Base-by-base conservation (phyloP, 64 coral and sea anemone species). In the Montipora cactus region DNA sequence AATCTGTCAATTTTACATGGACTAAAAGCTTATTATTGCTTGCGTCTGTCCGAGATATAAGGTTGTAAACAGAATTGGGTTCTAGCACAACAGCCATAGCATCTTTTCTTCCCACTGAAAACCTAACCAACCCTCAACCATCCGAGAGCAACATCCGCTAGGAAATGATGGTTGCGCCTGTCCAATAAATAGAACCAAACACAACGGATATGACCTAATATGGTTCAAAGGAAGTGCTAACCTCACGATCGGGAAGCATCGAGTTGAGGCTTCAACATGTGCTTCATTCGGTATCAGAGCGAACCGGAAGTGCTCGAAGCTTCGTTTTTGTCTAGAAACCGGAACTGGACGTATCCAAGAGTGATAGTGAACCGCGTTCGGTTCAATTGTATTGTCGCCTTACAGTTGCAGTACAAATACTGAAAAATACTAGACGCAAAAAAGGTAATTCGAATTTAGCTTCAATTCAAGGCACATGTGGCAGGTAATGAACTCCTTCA, bases 1-100 rank as follows among this genome's bases (percentile, higher is more conserved):
- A 98, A 79, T 98, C 96, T 12, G 96, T 98, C 45, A 98, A 51
- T 91, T 98, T 98, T 44, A 98, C 96, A 70, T 98, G 96, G 74
- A 92, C 58, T 64, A 98, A 75, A 49, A 95, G 77, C 49, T 92
- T 98, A 4, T 94, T 74, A 66, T 95, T 53, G 55, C 21, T 79
- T 72, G 92, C 89, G 21, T 91, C 85, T 78, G 80, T 67, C 87
- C 71, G 87, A 74, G 96, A 98, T 76, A 98, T 84, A 49, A 98
- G 93, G 81, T 95, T 94, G 81, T 98, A 98, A 9, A 44, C 83
- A 77, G 89, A 84, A 19, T 98, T 98, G 12, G 96, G 93, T 77
- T 92, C 78, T 72, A 98, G 57, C 86, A 87, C 68, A 86, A 95
- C 92, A 68, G 93, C 96, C 96, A 98, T 98, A 21, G 90, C 83